These are phyloP conservation scores for Drosophila pseudoobscura DNA, from an alignment of 1,140 invertebrate genomes.

Conservation along the genomic window DNA sequence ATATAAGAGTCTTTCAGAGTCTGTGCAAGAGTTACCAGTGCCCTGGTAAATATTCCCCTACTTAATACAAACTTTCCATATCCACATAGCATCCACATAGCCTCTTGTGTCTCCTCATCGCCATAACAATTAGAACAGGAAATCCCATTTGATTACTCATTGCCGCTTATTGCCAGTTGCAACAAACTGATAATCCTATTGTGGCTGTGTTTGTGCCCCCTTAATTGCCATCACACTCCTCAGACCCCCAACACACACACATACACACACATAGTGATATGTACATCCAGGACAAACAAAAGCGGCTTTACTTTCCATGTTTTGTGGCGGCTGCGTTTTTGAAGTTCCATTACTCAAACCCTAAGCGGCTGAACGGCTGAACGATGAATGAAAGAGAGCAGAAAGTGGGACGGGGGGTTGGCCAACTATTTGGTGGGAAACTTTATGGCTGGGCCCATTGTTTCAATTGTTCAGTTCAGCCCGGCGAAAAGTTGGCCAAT, in stretches of 20 bases:
- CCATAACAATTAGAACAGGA: slow-evolving; percentile 3
- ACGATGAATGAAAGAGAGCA: slow-evolving; percentile 36
- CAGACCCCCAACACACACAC: slow-evolving; percentile 8
- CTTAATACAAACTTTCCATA: too few species aligned
- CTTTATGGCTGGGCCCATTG: slow-evolving; percentile 58
- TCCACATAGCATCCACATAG: too few species aligned
- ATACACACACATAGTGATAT: slow-evolving; percentile 3
- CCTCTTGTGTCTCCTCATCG: neutral
- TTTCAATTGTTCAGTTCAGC: slow-evolving; percentile 65
- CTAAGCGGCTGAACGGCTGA: slow-evolving; percentile 32
- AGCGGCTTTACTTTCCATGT: slow-evolving; percentile 75
- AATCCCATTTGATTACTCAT: slow-evolving; percentile 53
- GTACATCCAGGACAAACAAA: slow-evolving; percentile 59
- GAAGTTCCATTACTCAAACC: slow-evolving; percentile 77
- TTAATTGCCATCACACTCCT: slow-evolving; percentile 64
- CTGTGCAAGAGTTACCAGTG: too few species aligned
- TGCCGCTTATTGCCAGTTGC: slow-evolving; percentile 59
- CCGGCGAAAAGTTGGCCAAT: slow-evolving; percentile 53
- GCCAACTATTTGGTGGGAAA: slow-evolving; percentile 56
- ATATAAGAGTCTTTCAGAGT: too few species aligned
- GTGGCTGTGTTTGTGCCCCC: slow-evolving; percentile 58
- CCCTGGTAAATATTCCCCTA: too few species aligned
- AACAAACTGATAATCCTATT: slow-evolving; percentile 73
- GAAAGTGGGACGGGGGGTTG: neutral
- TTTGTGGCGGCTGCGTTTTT: slow-evolving; percentile 75